Base-by-base conservation (phyloP, 2,113 vertebrate species). In the Opisthocomus hoazin region DNA sequence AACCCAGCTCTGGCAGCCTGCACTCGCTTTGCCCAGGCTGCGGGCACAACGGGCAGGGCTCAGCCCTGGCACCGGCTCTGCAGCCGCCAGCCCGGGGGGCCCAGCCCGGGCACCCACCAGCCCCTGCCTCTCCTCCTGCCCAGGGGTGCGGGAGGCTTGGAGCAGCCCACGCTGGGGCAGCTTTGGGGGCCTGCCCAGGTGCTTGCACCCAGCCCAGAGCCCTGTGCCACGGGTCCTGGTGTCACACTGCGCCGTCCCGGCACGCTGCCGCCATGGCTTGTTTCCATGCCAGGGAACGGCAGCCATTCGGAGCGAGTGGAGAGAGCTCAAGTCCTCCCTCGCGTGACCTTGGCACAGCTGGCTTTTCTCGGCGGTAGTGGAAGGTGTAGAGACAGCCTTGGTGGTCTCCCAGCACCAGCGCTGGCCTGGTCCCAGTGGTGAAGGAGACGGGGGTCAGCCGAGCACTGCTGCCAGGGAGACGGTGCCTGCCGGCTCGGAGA, bases 231-330 rank as follows among this genome's bases (percentile, higher is more conserved):
- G 4, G 22, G 34, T 65, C 19, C 60, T 82, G 43, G 32, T 87
- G 78, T 45, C 69, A 48, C 7, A 1, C 46, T 75, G 56, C 56
- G 50, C 37, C 4, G 0, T 34, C 78, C 64, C 57, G 41, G 37
- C 82, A 60, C 0, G 0, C 32, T 85, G 77, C 61, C 8, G 0
- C 1, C 0, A 23, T 51, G 57, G 15, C 26, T 71, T 32, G 12
- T 90, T 88, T 64, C 70, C 5, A 1, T 36, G 23, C 26, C 61
- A 46, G 26, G 66, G 43, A 85, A 10, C 8, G 36, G 15, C 20
- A 7, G 24, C 2, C 2, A 61, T 87, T 77, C 60, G 43, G 48
- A 84, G 45, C 10, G 45, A 77, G 37, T 3, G 20, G n/a, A 54
- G 46, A 54, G 73, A 77, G 30, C 15, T 71, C 6, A 88, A 68